Percentiles rank a stretch among this genome's conserved stretches.
Conservation (phyloP, 2,797 vertebrate genomes). For the Sphaeramia orbicularis region DNA sequence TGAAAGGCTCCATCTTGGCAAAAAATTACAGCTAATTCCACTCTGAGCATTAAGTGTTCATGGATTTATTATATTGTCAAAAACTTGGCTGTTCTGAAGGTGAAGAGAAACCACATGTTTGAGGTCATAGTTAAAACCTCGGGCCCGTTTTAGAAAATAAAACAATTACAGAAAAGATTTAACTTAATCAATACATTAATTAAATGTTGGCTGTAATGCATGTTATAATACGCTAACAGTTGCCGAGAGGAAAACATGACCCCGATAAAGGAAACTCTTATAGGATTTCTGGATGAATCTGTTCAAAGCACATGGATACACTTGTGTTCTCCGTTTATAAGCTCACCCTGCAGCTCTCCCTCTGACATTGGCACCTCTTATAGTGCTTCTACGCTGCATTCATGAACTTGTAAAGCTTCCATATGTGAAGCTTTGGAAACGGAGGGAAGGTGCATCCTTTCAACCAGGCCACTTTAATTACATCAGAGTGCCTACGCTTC, state of each 20-base stretch:
- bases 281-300: constrained; percentile 1
- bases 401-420: constrained; percentile 67
- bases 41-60: neutral
- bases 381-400: constrained; percentile 42
- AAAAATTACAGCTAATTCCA: too few relatives aligned
- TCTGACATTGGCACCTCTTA: constrained; percentile 36
- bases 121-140: neutral
- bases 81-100: neutral
- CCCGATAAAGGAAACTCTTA: neutral
- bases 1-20: too few relatives aligned
- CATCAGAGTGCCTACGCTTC: constrained; percentile 67
- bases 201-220: too few relatives aligned
- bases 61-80: neutral
- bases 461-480: constrained; percentile 75
- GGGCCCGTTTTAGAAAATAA: neutral
- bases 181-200: too few relatives aligned
- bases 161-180: too few relatives aligned
- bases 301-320: constrained; percentile 24
- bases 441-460: constrained; percentile 59
- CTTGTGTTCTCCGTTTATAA: constrained; percentile 37
- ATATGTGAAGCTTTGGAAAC: constrained; percentile 40
- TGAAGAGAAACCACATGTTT: neutral
- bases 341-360: constrained; percentile 24
- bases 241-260: constrained; percentile 4
- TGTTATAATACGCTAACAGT: neutral